These are phyloP conservation scores for Xylota sylvarum DNA, from an alignment of 2,888 invertebrate species.

Conservation along the genomic window DNA sequence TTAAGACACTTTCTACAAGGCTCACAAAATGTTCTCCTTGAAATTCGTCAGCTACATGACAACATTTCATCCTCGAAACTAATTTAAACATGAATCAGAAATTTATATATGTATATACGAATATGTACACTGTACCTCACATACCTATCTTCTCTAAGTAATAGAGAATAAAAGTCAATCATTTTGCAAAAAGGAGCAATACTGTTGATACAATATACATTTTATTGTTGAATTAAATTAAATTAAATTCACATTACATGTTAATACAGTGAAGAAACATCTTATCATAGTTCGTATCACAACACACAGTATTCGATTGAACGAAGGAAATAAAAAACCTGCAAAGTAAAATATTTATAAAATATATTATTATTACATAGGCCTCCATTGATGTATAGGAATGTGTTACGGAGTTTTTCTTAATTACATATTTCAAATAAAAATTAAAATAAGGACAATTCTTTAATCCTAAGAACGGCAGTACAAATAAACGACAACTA, in stretches of 20 bases:
- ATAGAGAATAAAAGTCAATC: not conserved
- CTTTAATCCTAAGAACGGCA: conserved; percentile 29
- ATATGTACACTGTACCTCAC: too few relatives aligned
- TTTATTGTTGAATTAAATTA: conserved; percentile 50
- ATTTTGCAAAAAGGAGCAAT: conserved; percentile 30
- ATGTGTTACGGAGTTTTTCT: conserved; percentile 45
- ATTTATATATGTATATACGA: too few relatives aligned
- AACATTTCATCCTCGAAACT: too few relatives aligned
- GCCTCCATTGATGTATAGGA: conserved; percentile 47
- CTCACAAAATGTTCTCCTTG: too few relatives aligned
- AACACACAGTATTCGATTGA: conserved; percentile 65
- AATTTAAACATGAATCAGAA: too few relatives aligned
- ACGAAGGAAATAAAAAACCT: conserved; percentile 46
- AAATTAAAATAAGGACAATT: conserved; percentile 2
- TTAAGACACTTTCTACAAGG: too few relatives aligned
- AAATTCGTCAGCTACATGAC: too few relatives aligned
- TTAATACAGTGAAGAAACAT: conserved; percentile 63
- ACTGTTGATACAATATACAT: conserved; percentile 52
- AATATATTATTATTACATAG: conserved; percentile 49
- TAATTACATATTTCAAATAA: conserved; percentile 35
- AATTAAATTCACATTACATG: conserved; percentile 50
- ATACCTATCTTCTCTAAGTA: not conserved
- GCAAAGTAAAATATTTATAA: conserved; percentile 59
- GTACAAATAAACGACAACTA: conserved; percentile 41
- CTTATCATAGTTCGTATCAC: conserved; percentile 63